phyloP scores from a whole-genome alignment of 1,140 invertebrate species.

The Bombus confusus region DNA sequence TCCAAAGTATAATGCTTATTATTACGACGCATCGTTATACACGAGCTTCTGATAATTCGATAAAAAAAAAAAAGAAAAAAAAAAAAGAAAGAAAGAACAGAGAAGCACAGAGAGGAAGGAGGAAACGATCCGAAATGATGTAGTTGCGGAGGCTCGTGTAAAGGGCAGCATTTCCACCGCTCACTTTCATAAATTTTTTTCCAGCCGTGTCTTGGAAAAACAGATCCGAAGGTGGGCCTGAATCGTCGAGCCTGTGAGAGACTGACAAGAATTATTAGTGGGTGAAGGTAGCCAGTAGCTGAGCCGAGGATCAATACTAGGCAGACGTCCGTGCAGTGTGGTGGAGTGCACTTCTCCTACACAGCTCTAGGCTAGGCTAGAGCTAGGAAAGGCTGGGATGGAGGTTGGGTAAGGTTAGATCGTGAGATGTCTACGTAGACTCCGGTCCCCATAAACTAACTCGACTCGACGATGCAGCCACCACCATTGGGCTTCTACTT shows the following conservation, averaged over 20 bases:
- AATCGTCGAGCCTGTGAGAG: slow-evolving; percentile 79
- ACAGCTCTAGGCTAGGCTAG: slow-evolving; percentile 77
- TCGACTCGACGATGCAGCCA: slow-evolving; percentile 71
- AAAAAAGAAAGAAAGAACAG: background rate
- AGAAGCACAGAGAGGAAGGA: background rate
- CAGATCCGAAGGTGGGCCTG: slow-evolving; percentile 53
- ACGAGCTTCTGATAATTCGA: background rate
- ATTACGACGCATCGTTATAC: background rate
- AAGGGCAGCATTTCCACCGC: background rate
- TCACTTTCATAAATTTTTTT: slow-evolving; percentile 28
- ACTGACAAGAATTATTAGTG: slow-evolving; percentile 83
- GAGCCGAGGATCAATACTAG: slow-evolving; percentile 81
- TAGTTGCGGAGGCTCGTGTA: background rate
- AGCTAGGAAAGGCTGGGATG: slow-evolving; percentile 76
- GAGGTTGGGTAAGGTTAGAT: slow-evolving; percentile 77
- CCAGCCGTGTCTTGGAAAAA: slow-evolving; percentile 38
- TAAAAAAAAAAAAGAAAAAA: no score
- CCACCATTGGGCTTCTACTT: slow-evolving; percentile 59
- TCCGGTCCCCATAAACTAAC: slow-evolving; percentile 78
- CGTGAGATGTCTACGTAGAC: slow-evolving; percentile 79
- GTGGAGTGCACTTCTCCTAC: slow-evolving; percentile 80
- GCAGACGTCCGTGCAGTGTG: slow-evolving; percentile 78
- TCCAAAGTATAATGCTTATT: background rate
- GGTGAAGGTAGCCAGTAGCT: slow-evolving; percentile 82
- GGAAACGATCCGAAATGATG: background rate